Evolutionary conservation across 2,888 invertebrate genomes (phyloP), one percentile per base, ranked within the genome.

Genomic region (Lobophora halterata): DNA sequence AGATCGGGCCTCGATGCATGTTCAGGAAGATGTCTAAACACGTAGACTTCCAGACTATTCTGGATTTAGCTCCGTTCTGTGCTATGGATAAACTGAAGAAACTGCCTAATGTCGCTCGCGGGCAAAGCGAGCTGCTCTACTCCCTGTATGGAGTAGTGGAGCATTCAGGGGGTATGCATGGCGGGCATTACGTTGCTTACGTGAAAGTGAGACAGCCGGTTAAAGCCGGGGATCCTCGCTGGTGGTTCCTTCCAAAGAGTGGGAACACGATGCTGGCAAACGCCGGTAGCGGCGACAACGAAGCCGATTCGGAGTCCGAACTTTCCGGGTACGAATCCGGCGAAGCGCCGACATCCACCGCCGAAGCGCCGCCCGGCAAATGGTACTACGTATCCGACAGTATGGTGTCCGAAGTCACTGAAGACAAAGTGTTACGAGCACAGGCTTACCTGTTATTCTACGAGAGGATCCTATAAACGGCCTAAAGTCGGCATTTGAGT

Each of bases 401-500:
- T 40, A 91, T 93, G 65, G 97, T 98, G 0, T 90, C 90, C 19
- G 94, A 95, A 71, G 93, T 95, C 11, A 89, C 90, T 37, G 95
- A 97, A 75, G 91, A 92, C 1, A 89, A 91, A 50, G 98, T 98
- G 40, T 88, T 97, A 25, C 88, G 90, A 55, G 93, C 94, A 42
- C 96, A 98, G 79, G 98, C 99, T 7, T 99, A 99, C 81, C 89
- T 99, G 31, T 90, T 99, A 19, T 99, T 99, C 85, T 99, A 99
- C 79, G 98, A 98, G 80, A 91, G 98, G 76, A 93, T 98, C 74
- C 88, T 93, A 77, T 96, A 92, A 78, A 55, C 46, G 34, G 68
- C 67, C 70, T 71, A 65, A 55, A 47, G 56, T 65, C 67, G 78
- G 77, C 80, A 78, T 77, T 79, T 78, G n/a, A 77, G 73, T 62